phyloP scores from a whole-genome alignment of 2,888 invertebrate species.

The Agapostemon virescens region DNA sequence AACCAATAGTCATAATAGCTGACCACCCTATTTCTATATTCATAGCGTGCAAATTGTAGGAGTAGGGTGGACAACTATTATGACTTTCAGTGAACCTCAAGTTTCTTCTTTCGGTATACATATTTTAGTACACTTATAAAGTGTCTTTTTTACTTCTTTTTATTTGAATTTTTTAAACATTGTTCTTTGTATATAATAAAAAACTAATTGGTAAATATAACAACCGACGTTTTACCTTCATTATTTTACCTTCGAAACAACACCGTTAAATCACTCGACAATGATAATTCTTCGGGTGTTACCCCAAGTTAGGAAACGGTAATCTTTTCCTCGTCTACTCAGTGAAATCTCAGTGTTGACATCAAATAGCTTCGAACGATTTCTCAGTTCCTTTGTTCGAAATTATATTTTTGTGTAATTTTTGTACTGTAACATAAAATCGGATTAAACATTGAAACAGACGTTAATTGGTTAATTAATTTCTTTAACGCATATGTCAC shows the following conservation, averaged over 20 bases:
- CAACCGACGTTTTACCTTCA: conserved; percentile 73
- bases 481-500: conserved; percentile 34
- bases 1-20: background rate
- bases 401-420: conserved; percentile 41
- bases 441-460: conserved; percentile 1
- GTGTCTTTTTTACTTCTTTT: background rate
- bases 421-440: conserved; percentile 38
- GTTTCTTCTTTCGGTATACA: background rate
- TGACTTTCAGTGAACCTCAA: background rate
- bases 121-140: background rate
- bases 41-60: background rate
- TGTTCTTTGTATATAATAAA: background rate
- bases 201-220: background rate
- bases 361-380: conserved; percentile 67
- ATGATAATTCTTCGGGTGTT: conserved; percentile 3
- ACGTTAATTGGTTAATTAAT: background rate
- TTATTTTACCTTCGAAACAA: conserved; percentile 76
- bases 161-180: background rate
- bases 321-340: conserved; percentile 24
- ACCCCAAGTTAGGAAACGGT: conserved; percentile 2
- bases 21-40: background rate
- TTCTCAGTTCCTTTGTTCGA: conserved; percentile 44
- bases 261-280: conserved; percentile 51
- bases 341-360: conserved; percentile 43
- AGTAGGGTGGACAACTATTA: conserved; percentile 4